Base-by-base conservation (phyloP, 2,113 vertebrate genomes). In the Mionectes macconnelli region DNA sequence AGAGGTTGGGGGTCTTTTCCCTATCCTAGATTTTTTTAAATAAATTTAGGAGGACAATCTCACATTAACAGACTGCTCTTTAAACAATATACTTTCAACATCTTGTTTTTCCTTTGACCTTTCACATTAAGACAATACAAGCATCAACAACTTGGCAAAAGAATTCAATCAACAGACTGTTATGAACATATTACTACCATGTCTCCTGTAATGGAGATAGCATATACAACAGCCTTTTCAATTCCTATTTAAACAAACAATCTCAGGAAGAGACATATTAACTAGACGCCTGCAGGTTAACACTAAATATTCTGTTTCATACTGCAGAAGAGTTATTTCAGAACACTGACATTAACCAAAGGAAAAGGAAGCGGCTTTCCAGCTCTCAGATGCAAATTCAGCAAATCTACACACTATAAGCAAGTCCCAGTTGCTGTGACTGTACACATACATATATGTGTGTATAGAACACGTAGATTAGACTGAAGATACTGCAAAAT, bases 161-260 rank as follows among this genome's bases (percentile, higher is more conserved):
- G 33, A 63, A 42, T 64, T 72, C 60, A 23, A 68, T 94, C 69
- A 78, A 40, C 21, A 49, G 45, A 49, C 28, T 62, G 40, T 45
- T 91, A 50, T 1, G 33, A 80, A 44, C 17, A 15, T 45, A 37
- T n/a, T 70, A 68, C 33, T 69, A 57, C 30, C 7, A 37, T 9
- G 33, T 27, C 55, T 87, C 55, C 72, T 88, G 27, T 20, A 59
- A 72, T 3, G 17, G 19, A 87, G 59, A 55, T 31, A 50, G 39
- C 27, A 86, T 63, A 89, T 74, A 89, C 60, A 97, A 85, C 57
- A 94, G 49, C 12, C 22, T 87, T 85, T 85, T 77, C 40, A 73
- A 85, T 37, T 84, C 45, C 70, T 90, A 86, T 83, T 90, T 83
- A 88, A 97, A 89, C 40, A 69, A 93, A 80, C 70, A 95, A 93